A percentile compares a stretch with the other conserved stretches of the same genome.
Evolutionary conservation across 2,113 vertebrate genomes (phyloP).

Genomic region (Prinia subflava): DNA sequence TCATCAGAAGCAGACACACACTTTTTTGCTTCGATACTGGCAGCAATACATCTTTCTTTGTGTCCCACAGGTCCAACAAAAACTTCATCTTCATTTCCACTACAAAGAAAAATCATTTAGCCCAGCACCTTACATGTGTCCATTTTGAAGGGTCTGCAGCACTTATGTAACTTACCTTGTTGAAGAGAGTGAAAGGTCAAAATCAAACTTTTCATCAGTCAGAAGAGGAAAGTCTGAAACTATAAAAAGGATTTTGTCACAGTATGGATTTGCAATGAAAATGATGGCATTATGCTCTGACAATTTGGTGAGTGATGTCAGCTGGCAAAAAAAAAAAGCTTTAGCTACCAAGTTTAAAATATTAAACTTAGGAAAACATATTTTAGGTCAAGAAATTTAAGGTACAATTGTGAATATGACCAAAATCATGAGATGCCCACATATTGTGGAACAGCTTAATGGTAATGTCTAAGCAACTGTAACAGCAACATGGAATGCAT

Average conservation of each 20-base stretch:
- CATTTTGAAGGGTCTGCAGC: not conserved
- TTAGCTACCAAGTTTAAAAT: not conserved
- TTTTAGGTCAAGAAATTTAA: not conserved
- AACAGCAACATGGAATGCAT: not conserved
- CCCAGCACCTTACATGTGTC: not conserved
- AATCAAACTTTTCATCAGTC: conserved; percentile 79
- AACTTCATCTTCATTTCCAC: conserved; percentile 85
- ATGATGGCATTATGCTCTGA: not conserved
- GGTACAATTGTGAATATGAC: not conserved
- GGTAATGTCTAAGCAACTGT: not conserved
- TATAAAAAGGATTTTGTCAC: not conserved
- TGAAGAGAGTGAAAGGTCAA: conserved; percentile 77
- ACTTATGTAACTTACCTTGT: conserved; percentile 63
- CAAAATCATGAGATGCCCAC: not conserved
- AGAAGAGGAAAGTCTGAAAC: conserved; percentile 65
- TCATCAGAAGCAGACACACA: not conserved
- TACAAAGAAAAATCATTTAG: conserved; percentile 33
- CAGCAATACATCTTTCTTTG: conserved; percentile 76
- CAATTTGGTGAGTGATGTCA: not conserved
- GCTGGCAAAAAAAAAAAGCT: not conserved
- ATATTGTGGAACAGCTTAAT: not conserved
- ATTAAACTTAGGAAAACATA: not conserved
- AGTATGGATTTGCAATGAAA: not conserved
- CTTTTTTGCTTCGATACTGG: conserved; percentile 19
- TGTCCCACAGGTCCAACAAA: conserved; percentile 80